phyloP scores from a whole-genome alignment of 2,888 invertebrate species.

The Eristalis arbustorum region DNA sequence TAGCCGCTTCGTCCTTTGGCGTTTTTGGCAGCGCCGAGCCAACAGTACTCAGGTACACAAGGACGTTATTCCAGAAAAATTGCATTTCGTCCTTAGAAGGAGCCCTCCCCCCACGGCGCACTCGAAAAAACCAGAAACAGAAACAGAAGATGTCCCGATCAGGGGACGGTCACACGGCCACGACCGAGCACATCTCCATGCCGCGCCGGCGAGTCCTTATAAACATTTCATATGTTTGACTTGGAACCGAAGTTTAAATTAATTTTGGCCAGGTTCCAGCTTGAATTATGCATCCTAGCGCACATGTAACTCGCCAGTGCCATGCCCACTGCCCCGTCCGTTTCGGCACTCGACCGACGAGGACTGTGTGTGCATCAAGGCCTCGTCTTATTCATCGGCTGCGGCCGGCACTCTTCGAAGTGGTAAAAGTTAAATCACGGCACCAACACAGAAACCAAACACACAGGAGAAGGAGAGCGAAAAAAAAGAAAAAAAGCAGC shows the following conservation, averaged over 20 bases:
- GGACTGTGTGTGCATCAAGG: constrained; percentile 41
- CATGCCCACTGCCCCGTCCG: constrained; percentile 1
- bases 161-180: constrained; percentile 29
- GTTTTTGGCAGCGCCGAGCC: constrained; percentile 10
- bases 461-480: not conserved
- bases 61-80: constrained; percentile 40
- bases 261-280: constrained; percentile 73
- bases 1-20: constrained; percentile 8
- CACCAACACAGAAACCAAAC: constrained; percentile 11
- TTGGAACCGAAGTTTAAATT: constrained; percentile 72
- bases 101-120: not conserved
- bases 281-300: constrained; percentile 71
- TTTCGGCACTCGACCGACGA: not conserved
- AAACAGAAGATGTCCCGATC: constrained; percentile 32
- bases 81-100: constrained; percentile 22
- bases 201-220: constrained; percentile 26
- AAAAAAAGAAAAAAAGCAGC: not conserved
- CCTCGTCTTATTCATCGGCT: constrained; percentile 55
- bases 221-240: constrained; percentile 71
- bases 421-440: constrained; percentile 60
- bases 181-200: constrained; percentile 17
- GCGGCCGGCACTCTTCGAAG: constrained; percentile 20
- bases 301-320: constrained; percentile 50
- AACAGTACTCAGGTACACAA: constrained; percentile 24
- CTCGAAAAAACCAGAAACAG: constrained; percentile 1